Percentiles rank a stretch among this genome's conserved stretches.
These are phyloP conservation scores for Lerista edwardsae DNA, from an alignment of 2,797 vertebrate genomes.

Conservation along the genomic window DNA sequence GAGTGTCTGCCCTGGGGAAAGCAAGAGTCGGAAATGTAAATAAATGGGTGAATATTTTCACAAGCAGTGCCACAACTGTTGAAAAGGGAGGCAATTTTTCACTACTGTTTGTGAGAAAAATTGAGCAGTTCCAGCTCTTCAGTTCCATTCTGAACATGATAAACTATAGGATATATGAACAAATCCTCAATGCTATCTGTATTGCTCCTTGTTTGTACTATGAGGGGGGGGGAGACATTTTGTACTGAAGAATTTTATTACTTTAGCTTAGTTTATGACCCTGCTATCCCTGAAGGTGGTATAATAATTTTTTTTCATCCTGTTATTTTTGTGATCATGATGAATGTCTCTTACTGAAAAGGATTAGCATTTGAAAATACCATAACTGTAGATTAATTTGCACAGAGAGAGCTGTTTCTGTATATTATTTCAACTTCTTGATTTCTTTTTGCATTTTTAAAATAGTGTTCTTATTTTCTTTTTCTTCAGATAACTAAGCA, in stretches of 20 bases:
- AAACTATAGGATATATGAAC: background rate
- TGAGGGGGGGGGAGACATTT: background rate
- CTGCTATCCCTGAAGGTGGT: background rate
- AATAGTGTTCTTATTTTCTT: background rate
- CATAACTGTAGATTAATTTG: background rate
- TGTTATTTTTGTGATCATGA: constrained; percentile 9
- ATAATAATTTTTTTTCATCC: constrained; percentile 7
- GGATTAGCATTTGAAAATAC: background rate
- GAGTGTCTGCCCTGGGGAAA: too few relatives aligned
- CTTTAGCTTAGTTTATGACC: background rate
- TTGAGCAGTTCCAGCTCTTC: background rate
- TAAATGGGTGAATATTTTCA: background rate
- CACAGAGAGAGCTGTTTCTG: background rate
- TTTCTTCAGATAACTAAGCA: background rate
- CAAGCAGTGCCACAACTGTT: background rate
- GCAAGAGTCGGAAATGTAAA: background rate
- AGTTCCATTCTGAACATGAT: background rate
- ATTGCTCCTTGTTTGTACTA: background rate
- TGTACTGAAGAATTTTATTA: background rate
- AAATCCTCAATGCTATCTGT: background rate
- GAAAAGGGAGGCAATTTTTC: background rate
- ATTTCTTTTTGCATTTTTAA: background rate
- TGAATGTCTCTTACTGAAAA: constrained; percentile 9
- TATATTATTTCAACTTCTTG: background rate
- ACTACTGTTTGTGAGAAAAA: constrained; percentile 32